Evolutionary conservation across 2,797 vertebrate species (phyloP).

Genomic region (Astyanax mexicanus): DNA sequence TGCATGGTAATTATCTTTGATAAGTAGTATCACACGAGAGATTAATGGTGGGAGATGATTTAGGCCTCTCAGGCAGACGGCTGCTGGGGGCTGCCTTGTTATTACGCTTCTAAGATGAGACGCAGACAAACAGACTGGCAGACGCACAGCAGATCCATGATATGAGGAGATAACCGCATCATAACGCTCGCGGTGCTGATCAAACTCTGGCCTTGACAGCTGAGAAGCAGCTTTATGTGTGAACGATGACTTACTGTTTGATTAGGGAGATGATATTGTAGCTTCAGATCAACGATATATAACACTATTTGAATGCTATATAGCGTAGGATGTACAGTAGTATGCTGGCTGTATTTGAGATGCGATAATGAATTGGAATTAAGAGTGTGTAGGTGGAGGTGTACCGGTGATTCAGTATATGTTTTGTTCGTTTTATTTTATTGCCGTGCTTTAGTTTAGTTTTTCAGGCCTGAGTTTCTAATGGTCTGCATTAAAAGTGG

Average conservation of each 20-base stretch:
- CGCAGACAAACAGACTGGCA: conserved; percentile 31
- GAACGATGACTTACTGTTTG: background rate
- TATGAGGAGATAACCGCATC: conserved; percentile 16
- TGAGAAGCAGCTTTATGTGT: conserved; percentile 22
- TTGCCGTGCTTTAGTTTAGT: no score
- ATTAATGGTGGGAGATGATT: conserved; percentile 69
- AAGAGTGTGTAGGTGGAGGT: no score
- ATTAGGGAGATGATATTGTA: background rate
- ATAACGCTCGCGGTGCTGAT: conserved; percentile 5
- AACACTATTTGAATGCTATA: background rate
- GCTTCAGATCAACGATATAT: conserved; percentile 1
- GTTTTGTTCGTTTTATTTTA: no score
- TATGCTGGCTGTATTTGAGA: background rate
- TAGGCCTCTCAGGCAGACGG: conserved; percentile 19
- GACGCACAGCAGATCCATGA: conserved; percentile 16
- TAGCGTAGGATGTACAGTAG: background rate
- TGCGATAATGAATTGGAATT: background rate
- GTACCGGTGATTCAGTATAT: no score
- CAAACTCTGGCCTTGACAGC: conserved; percentile 10
- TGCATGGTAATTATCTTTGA: conserved; percentile 76
- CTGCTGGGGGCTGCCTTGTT: conserved; percentile 37
- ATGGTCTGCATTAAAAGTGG: no score
- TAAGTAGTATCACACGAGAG: conserved; percentile 74
- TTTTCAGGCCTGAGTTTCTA: no score
- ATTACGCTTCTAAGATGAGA: conserved; percentile 33